A percentile compares a stretch with the other conserved stretches of the same genome.
phyloP scores from a whole-genome alignment of 2,113 vertebrate species.

The Sinosuthora webbiana region DNA sequence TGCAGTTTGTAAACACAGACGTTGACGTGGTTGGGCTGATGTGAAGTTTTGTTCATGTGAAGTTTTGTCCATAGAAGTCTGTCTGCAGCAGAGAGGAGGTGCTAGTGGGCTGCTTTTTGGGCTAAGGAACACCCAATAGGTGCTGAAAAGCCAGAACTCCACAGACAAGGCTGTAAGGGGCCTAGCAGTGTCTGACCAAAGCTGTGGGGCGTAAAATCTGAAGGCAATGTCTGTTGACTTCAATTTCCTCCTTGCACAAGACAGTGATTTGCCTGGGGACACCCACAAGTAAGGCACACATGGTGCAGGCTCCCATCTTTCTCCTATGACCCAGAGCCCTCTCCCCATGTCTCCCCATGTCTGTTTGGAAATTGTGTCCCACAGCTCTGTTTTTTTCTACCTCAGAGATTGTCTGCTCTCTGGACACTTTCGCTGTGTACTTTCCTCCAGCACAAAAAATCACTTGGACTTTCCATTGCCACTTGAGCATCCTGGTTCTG shows the following conservation, averaged over 20 bases:
- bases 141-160: background rate
- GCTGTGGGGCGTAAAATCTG: background rate
- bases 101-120: background rate
- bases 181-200: background rate
- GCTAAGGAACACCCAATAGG: background rate
- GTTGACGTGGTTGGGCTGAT: background rate
- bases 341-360: fast-evolving
- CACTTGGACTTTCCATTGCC: background rate
- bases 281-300: background rate
- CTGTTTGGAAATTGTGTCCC: background rate
- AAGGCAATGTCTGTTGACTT: background rate
- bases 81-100: background rate
- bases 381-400: background rate
- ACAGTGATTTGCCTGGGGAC: fast-evolving
- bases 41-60: background rate
- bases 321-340: background rate
- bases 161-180: background rate
- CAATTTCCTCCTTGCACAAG: background rate
- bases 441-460: background rate
- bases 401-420: fast-evolving
- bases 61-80: background rate
- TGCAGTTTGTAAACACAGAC: background rate
- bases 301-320: fast-evolving
- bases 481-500: background rate
- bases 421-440: background rate